These are phyloP conservation scores for Hoplostethus mediterraneus DNA, from an alignment of 2,797 vertebrate species.

Conservation along the genomic window DNA sequence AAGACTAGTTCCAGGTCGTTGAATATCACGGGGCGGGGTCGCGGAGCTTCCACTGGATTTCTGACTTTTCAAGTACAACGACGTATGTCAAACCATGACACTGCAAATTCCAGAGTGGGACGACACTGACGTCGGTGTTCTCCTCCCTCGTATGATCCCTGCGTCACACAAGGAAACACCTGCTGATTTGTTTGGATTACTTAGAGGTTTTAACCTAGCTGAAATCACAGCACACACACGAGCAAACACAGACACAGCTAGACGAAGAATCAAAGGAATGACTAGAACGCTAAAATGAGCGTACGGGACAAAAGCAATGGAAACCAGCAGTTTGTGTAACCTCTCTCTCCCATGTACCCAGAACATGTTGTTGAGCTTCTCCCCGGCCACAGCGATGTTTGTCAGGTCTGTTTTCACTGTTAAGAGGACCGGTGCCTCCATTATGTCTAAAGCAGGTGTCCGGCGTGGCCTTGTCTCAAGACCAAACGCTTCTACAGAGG, in stretches of 20 bases:
- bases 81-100: conserved; percentile 5
- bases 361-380: conserved; percentile 1
- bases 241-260: conserved; percentile 12
- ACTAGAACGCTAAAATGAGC: conserved; percentile 14
- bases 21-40: neutral
- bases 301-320: neutral
- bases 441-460: conserved; percentile 41
- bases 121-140: neutral
- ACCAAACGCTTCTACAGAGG: conserved; percentile 12
- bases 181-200: neutral
- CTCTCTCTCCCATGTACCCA: neutral
- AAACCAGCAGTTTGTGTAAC: conserved; percentile 1
- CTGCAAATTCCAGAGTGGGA: conserved; percentile 10
- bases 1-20: conserved; percentile 38
- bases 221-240: neutral
- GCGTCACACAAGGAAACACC: conserved; percentile 20
- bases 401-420: conserved; percentile 27
- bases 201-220: neutral
- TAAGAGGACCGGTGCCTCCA: conserved; percentile 3
- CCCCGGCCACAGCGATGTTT: neutral
- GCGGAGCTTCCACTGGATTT: neutral
- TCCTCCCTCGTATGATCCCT: conserved; percentile 15
- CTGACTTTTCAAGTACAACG: conserved; percentile 13
- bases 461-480: conserved; percentile 19
- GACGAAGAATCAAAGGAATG: neutral